Percentiles rank a stretch among this genome's conserved stretches.
Evolutionary conservation across 2,888 invertebrate genomes (phyloP).

Genomic region (Phaedon cochleariae): DNA sequence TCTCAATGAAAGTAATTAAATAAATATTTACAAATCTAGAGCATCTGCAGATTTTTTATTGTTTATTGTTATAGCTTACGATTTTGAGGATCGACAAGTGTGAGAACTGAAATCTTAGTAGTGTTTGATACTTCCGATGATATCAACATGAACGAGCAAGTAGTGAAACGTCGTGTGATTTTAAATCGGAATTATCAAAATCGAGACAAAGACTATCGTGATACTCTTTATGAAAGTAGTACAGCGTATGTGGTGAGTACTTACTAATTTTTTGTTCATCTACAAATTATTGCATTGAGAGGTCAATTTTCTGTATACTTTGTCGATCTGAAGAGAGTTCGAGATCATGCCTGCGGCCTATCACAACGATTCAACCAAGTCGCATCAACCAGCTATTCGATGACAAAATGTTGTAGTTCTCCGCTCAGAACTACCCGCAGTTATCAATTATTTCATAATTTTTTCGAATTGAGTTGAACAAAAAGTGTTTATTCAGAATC

Average conservation of each 20-base stretch:
- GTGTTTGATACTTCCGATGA: background rate
- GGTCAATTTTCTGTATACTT: background rate
- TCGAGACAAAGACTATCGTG: constrained; percentile 40
- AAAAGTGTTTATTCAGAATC: too few relatives aligned
- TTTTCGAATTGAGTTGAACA: too few relatives aligned
- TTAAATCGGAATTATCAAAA: constrained; percentile 37
- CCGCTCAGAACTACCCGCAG: too few relatives aligned
- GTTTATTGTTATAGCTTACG: constrained; percentile 30
- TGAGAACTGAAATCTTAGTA: constrained; percentile 14
- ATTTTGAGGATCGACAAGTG: constrained; percentile 17
- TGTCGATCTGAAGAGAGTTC: too few relatives aligned
- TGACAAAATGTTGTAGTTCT: too few relatives aligned
- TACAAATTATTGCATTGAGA: too few relatives aligned
- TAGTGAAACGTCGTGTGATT: constrained; percentile 29
- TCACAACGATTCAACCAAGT: too few relatives aligned
- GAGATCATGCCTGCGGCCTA: too few relatives aligned
- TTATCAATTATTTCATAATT: too few relatives aligned
- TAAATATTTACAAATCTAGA: background rate
- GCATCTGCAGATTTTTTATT: constrained; percentile 22
- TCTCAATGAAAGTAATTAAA: background rate
- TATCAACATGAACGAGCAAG: background rate
- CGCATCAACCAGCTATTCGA: too few relatives aligned
- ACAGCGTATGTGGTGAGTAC: constrained; percentile 32
- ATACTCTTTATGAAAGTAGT: constrained; percentile 29
- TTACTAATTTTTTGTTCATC: too few relatives aligned